phyloP scores from a whole-genome alignment of 2,888 invertebrate genomes.

The Leptinotarsa peninsularis region DNA sequence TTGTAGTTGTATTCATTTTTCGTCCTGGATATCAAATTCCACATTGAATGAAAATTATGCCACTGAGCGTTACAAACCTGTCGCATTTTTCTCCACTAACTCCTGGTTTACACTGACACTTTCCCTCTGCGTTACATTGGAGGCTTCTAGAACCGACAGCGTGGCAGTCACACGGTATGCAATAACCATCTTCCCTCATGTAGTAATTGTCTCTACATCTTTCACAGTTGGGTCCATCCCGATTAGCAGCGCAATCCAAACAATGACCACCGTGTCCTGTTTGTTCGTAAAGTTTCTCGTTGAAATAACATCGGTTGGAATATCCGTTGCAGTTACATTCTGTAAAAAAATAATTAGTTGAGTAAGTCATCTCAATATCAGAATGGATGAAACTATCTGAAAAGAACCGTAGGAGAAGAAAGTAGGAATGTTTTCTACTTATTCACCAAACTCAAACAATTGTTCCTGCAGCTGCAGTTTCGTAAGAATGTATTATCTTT shows the following conservation, averaged over 20 bases:
- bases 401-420: no score
- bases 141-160: constrained; percentile 89
- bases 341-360: constrained; percentile 62
- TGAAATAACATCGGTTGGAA: constrained; percentile 95
- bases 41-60: background rate
- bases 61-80: constrained; percentile 38
- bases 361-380: background rate
- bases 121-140: constrained; percentile 93
- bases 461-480: no score
- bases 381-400: background rate
- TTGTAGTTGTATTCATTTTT: no score
- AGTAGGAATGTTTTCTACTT: no score
- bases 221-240: constrained; percentile 97
- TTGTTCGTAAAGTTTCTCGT: constrained; percentile 87
- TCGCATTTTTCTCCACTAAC: constrained; percentile 87
- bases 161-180: constrained; percentile 92
- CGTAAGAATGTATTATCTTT: no score
- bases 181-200: constrained; percentile 83
- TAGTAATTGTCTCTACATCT: constrained; percentile 93
- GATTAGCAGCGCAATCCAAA: constrained; percentile 91
- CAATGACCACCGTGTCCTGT: constrained; percentile 99
- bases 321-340: constrained; percentile 96
- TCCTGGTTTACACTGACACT: constrained; percentile 96
- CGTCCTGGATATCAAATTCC: background rate
- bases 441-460: no score